Evolutionary conservation across 2,797 vertebrate species (phyloP).

Genomic region (Tinamus major): DNA sequence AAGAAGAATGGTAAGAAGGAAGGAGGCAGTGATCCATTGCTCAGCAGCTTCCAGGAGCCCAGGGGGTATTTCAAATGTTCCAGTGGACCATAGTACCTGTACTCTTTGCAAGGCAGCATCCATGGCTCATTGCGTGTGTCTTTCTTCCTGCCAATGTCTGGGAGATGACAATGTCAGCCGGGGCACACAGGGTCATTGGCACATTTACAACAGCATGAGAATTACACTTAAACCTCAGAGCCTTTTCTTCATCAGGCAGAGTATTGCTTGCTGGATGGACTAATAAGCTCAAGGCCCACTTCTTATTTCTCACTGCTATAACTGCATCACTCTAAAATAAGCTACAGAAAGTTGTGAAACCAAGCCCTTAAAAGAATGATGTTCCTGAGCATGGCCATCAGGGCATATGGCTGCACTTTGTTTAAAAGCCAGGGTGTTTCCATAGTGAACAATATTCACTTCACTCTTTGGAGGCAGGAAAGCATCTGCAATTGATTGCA

Average conservation of each 20-base stretch:
- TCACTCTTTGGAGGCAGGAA: background rate
- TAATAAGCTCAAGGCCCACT: background rate
- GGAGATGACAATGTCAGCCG: background rate
- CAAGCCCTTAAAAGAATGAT: background rate
- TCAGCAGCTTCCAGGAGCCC: slow-evolving; percentile 4
- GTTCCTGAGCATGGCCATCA: background rate
- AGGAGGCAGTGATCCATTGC: background rate
- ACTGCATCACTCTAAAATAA: background rate
- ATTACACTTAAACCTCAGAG: background rate
- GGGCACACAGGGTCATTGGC: accelerated
- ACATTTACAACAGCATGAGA: background rate
- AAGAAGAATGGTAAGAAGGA: slow-evolving; percentile 26
- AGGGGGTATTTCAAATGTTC: background rate
- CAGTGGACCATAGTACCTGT: background rate
- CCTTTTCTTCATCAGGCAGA: background rate
- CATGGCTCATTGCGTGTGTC: background rate
- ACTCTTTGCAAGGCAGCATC: background rate
- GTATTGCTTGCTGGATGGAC: background rate
- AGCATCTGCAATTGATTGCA: background rate
- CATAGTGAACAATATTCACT: accelerated
- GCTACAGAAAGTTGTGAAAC: background rate
- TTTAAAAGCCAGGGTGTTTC: background rate
- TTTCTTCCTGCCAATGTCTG: background rate
- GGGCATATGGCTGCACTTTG: accelerated
- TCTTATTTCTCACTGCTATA: background rate